Evolutionary conservation across 2,888 invertebrate species (phyloP).

Genomic region (Ommatoiulus sabulosus): DNA sequence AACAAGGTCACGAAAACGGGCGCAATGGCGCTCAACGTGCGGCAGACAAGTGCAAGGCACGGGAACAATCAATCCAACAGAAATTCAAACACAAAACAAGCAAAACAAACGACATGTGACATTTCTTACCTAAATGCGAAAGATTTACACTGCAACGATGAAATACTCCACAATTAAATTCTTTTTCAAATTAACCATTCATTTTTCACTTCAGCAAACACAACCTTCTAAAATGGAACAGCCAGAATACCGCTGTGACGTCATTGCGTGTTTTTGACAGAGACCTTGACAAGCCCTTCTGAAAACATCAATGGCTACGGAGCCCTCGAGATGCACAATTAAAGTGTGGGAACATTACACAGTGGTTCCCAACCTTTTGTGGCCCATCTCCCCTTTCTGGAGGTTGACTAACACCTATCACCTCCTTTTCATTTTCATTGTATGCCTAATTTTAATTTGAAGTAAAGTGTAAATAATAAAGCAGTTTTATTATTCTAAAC

Average conservation of each 20-base stretch:
- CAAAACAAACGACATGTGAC: background rate
- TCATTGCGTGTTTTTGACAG: conserved; percentile 27
- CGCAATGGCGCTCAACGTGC: conserved; percentile 8
- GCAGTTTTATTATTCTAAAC: no score
- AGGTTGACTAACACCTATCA: no score
- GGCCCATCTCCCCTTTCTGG: no score
- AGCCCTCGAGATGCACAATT: conserved; percentile 15
- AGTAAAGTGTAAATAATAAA: no score
- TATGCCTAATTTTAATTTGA: no score
- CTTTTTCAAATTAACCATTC: conserved; percentile 34
- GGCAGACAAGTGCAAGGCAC: conserved; percentile 24
- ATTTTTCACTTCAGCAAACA: background rate
- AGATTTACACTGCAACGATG: conserved; percentile 24
- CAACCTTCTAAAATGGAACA: background rate
- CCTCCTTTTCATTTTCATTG: no score
- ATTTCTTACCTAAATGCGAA: conserved; percentile 19
- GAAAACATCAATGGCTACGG: background rate
- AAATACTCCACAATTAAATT: conserved; percentile 25
- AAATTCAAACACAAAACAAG: background rate
- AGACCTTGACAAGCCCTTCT: background rate
- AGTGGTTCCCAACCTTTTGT: no score
- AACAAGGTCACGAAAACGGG: conserved; percentile 34
- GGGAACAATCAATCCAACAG: background rate
- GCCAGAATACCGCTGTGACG: conserved; percentile 27
- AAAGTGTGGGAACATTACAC: no score